Conservation (phyloP, 2,888 invertebrate genomes). For the Eulithis testata region DNA sequence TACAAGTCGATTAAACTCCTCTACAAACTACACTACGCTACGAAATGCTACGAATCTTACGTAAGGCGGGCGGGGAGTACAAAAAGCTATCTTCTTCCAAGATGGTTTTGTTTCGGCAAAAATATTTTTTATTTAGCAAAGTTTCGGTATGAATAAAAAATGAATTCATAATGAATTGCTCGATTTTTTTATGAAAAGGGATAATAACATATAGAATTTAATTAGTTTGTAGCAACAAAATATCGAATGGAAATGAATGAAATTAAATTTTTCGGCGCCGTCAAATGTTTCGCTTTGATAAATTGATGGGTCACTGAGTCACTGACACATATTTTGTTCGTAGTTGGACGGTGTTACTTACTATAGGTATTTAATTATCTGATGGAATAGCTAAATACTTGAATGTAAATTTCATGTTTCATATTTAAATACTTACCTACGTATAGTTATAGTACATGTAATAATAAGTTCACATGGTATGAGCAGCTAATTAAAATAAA, state of each 20-base stretch:
- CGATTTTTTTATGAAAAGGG: not conserved
- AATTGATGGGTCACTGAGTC: constrained; percentile 36
- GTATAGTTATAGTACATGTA: too few species aligned
- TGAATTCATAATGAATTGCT: not conserved
- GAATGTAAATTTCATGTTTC: not conserved
- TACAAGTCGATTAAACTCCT: constrained; percentile 58
- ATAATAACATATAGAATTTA: not conserved
- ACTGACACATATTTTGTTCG: constrained; percentile 12
- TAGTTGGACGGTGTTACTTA: constrained; percentile 6
- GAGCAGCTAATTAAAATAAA: too few species aligned
- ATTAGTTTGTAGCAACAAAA: not conserved
- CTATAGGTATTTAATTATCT: not conserved
- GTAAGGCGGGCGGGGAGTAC: constrained; percentile 52
- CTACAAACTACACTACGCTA: constrained; percentile 18
- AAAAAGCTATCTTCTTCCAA: constrained; percentile 2
- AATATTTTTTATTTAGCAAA: constrained; percentile 2
- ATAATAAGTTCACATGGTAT: too few species aligned
- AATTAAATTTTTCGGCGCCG: constrained; percentile 20
- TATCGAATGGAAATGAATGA: constrained; percentile 8
- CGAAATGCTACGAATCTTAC: constrained; percentile 49
- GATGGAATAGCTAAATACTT: not conserved
- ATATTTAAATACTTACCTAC: too few species aligned
- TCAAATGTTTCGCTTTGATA: constrained; percentile 59
- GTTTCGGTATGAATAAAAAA: too few species aligned
- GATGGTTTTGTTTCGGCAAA: constrained; percentile 8